Conservation (phyloP, 2,113 vertebrate species). For the Canis aureus region DNA sequence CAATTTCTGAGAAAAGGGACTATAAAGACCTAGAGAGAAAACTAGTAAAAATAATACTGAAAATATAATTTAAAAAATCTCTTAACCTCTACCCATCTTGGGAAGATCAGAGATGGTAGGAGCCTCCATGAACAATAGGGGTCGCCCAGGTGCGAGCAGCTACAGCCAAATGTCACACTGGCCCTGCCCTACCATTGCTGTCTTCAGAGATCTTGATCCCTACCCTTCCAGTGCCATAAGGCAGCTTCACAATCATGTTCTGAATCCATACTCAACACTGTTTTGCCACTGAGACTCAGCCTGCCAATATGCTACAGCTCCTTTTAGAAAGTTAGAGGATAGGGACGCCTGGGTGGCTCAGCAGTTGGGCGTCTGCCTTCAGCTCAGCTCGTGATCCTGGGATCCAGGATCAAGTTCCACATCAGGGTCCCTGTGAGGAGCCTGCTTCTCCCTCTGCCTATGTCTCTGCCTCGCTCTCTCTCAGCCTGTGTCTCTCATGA, state of each 20-base stretch:
- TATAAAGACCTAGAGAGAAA: not conserved
- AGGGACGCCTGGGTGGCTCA: too few species aligned
- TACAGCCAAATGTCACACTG: not conserved
- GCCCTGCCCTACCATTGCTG: too few species aligned
- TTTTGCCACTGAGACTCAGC: not conserved
- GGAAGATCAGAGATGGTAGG: not conserved
- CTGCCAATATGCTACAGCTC: not conserved
- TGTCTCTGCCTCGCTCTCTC: too few species aligned
- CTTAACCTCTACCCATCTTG: not conserved
- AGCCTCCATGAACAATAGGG: not conserved
- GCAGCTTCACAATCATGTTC: not conserved
- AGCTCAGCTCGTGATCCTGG: too few species aligned
- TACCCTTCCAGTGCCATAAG: fast-evolving
- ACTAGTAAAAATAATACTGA: not conserved
- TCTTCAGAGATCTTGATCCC: not conserved
- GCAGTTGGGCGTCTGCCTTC: too few species aligned
- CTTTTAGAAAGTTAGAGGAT: not conserved
- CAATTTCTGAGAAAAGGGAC: not conserved
- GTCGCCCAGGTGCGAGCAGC: not conserved
- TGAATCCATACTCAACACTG: not conserved
- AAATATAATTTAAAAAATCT: not conserved
- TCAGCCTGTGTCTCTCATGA: too few species aligned
- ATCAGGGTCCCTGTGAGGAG: too few species aligned
- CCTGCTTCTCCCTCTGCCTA: too few species aligned
- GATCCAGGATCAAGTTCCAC: too few species aligned